These are phyloP conservation scores for Remorina albescens DNA, from an alignment of 2,797 vertebrate species.

Conservation along the genomic window DNA sequence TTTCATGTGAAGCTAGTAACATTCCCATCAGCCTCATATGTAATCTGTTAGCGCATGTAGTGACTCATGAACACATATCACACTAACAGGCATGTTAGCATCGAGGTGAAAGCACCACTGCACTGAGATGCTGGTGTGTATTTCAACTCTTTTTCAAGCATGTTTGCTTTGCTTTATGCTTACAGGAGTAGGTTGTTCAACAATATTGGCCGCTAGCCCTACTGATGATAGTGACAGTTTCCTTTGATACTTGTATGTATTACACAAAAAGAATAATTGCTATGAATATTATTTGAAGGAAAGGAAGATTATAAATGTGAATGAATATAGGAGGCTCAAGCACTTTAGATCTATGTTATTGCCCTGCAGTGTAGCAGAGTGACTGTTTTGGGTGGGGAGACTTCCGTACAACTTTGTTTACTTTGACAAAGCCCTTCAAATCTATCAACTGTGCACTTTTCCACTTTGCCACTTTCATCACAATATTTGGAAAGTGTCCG, in stretches of 20 bases:
- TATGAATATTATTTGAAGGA: no score
- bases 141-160: not conserved
- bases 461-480: constrained; percentile 40
- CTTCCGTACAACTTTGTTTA: constrained; percentile 45
- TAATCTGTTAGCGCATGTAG: no score
- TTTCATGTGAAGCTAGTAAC: not conserved
- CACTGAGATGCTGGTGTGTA: not conserved
- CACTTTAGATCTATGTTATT: constrained; percentile 39
- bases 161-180: not conserved
- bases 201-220: not conserved
- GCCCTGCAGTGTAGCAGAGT: constrained; percentile 48
- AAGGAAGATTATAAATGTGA: constrained; percentile 45
- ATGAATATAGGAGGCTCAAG: constrained; percentile 36
- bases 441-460: constrained; percentile 39
- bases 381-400: constrained; percentile 43
- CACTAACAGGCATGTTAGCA: not conserved
- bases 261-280: not conserved
- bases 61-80: no score
- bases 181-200: not conserved
- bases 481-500: constrained; percentile 37
- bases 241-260: not conserved
- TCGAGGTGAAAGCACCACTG: not conserved
- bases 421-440: constrained; percentile 64
- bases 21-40: not conserved
- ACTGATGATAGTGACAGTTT: not conserved